Percentiles rank a stretch among this genome's conserved stretches.
Conservation (phyloP, 2,888 invertebrate species). For the Ganaspis brasiliensis region DNA sequence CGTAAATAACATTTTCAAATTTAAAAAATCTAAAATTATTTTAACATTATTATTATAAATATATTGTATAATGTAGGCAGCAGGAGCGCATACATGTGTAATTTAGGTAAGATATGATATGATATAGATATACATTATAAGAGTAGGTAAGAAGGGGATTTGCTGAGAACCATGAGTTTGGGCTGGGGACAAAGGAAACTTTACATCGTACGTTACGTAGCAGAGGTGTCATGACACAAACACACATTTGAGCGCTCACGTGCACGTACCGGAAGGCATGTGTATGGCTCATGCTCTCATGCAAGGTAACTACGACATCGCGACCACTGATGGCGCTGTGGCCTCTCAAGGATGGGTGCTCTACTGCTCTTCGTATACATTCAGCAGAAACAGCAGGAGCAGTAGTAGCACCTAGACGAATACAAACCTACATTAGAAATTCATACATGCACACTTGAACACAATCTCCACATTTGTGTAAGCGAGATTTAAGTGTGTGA, state of each 20-base stretch:
- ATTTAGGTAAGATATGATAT: too few relatives aligned
- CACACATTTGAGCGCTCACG: conserved; percentile 38
- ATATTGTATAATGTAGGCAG: too few relatives aligned
- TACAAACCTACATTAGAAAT: neutral
- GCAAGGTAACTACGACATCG: conserved; percentile 33
- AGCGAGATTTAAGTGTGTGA: conserved; percentile 12
- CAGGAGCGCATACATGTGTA: too few relatives aligned
- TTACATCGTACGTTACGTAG: conserved; percentile 74
- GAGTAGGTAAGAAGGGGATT: conserved; percentile 57
- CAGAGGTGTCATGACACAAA: conserved; percentile 65
- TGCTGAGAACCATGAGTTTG: conserved; percentile 53
- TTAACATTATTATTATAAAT: too few relatives aligned
- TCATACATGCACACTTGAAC: conserved; percentile 7
- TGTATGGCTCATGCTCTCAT: conserved; percentile 17
- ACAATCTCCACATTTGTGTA: neutral
- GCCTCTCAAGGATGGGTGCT: neutral
- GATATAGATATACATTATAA: neutral
- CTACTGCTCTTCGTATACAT: neutral
- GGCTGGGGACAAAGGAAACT: conserved; percentile 75
- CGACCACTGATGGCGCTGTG: neutral
- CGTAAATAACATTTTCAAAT: too few relatives aligned
- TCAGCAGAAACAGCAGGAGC: neutral
- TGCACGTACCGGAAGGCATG: conserved; percentile 45
- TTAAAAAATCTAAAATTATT: too few relatives aligned
- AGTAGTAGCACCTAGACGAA: neutral